Base-by-base conservation (phyloP, 2,113 vertebrate species). In the Chlamydotis undulata region DNA sequence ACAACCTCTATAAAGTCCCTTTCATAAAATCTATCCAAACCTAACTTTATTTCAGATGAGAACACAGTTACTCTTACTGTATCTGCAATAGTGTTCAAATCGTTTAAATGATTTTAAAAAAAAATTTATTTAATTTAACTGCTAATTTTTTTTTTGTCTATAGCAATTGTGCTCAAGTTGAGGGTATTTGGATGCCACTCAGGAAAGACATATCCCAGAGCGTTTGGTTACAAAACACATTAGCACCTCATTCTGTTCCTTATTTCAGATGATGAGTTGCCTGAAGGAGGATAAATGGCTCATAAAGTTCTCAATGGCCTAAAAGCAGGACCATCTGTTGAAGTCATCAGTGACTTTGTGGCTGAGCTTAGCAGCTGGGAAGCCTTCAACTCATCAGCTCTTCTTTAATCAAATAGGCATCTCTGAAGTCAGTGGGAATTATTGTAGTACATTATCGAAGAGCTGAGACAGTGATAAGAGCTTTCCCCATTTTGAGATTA, bases 291-390 rank as follows among this genome's bases (percentile, higher is more conserved):
- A 89, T 92, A 91, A 97, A 93, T 96, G 86, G 68, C 71, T 96
- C 86, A 97, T 77, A 88, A 75, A 83, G 55, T 96, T 94, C 87
- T 97, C 94, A 97, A 90, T 89, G 67, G 65, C 52, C 74, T 93
- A 95, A 96, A 88, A 92, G 74, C 60, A 89, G 53, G 45, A 94
- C 79, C 94, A 94, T 94, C 82, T 96, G 81, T 67, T 96, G 81
- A 90, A 97, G 79, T 68, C 91, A 92, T 82, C 65, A 64, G 50
- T 77, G 87, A 87, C 52, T 94, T 93, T 41, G 61, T 91, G 82
- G 23, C 29, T 92, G 82, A 50, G 22, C 3, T 74, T 83, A 65
- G 49, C 69, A 94, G 60, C 75, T 89, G 74, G 60, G 49, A 69
- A 96, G 3, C 24, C 77, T 96, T 94, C 71, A 96, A 67, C 41